Evolutionary conservation across 2,113 vertebrate species (phyloP), one percentile per base, ranked within the genome.

Genomic region (Stigmatopora nigra): DNA sequence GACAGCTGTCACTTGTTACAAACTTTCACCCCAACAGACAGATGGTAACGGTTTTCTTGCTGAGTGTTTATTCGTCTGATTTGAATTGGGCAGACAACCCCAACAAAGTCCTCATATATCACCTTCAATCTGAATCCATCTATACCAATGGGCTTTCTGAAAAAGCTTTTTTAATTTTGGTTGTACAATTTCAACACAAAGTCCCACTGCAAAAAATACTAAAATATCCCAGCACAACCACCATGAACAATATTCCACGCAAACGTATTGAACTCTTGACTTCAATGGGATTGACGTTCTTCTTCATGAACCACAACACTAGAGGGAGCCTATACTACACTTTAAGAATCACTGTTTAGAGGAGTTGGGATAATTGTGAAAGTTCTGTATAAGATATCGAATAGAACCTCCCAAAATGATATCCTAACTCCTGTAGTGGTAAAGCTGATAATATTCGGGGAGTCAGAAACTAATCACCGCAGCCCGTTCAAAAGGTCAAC

Each of bases 401-500:
- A 12, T 19, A 3, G 9, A 45, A 59, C 52, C 67, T 41, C 16
- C n/a, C 45, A 19, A 52, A n/a, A 15, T 7, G 13, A 22, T 17
- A 52, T 46, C 5, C 55, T 3, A 38, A 35, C 2, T 3, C n/a
- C 46, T 46, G 17, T n/a, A 17, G 19, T 47, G 5, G 13, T 25
- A 17, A 41, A 61, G 63, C 15, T 76, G 65, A 48, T 78, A 69
- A 84, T 72, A 77, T 64, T 44, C 57, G 19, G 75, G 77, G 72
- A 79, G 38, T 74, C 76, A 67, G 74, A 81, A 73, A 84, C 76
- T 71, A 76, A 80, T 82, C 48, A 36, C 64, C 71, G 63, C 63
- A 41, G 36, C 47, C 68, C 48, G 63, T 73, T 70, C 25, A 74
- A 66, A 79, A 73, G 71, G 79, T 79, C 72, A 77, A 16, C 22